Evolutionary conservation across 37 sponge, comb jelly and placozoan species (phyloP).

Genomic region (Agelas oroides): DNA sequence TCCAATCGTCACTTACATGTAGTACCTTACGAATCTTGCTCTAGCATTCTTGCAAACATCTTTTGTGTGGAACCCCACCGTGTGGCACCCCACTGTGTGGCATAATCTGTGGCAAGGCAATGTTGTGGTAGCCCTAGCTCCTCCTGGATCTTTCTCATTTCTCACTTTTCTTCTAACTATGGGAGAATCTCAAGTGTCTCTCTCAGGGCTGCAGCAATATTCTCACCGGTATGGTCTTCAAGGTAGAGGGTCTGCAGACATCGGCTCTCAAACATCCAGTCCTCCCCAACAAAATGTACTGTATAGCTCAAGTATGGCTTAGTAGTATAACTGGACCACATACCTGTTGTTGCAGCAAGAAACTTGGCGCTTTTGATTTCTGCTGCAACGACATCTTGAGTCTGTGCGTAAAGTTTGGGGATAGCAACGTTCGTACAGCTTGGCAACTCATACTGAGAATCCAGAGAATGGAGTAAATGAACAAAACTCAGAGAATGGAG

Average conservation of each 20-base stretch:
- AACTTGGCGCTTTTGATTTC: constrained; percentile 5
- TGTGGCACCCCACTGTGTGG: constrained; percentile 20
- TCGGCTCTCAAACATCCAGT: constrained; percentile 4
- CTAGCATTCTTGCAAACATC: constrained; percentile 33
- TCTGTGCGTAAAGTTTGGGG: neutral
- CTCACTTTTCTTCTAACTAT: constrained; percentile 36
- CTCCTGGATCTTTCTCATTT: constrained; percentile 20
- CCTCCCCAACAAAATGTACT: constrained; percentile 22
- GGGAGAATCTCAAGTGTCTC: constrained; percentile 17
- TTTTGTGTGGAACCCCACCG: constrained; percentile 51
- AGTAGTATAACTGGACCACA: constrained; percentile 42
- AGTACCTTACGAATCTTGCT: constrained; percentile 52
- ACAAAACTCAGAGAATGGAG: too few relatives aligned
- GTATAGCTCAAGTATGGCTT: constrained; percentile 50
- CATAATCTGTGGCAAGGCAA: too few relatives aligned
- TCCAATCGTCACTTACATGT: constrained; percentile 47
- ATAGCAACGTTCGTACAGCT: constrained; percentile 2
- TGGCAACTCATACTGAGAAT: neutral
- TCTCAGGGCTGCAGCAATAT: constrained; percentile 40
- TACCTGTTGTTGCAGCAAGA: constrained; percentile 42
- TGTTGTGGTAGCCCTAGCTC: constrained; percentile 28
- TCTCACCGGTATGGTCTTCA: constrained; percentile 48
- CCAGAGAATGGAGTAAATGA: too few relatives aligned
- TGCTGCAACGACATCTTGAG: neutral
- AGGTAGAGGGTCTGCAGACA: constrained; percentile 39